Conservation (phyloP, 2,113 vertebrate species). For the Aix galericulata region DNA sequence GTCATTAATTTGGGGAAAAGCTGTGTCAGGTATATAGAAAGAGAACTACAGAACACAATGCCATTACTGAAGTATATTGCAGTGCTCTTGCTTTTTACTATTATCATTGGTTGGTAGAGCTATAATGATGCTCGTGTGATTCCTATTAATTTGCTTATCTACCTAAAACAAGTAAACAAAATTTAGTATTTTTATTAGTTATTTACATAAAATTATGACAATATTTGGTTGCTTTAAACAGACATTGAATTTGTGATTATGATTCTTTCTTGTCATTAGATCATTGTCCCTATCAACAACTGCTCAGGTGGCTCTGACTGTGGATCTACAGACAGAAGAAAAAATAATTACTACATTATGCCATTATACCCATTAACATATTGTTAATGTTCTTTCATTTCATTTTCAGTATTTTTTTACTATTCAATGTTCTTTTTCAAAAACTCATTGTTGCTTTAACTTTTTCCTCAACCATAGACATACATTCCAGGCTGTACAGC, state of each 20-base stretch:
- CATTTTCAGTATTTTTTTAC: background rate
- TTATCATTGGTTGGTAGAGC: background rate
- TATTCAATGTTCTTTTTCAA: background rate
- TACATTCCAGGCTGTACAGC: background rate
- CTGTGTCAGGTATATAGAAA: background rate
- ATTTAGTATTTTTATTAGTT: background rate
- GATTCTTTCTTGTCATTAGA: background rate
- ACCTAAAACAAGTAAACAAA: background rate
- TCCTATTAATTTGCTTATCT: slow-evolving; percentile 13
- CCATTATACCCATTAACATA: background rate
- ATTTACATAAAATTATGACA: background rate
- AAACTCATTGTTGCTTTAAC: background rate
- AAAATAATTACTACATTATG: background rate
- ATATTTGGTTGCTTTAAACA: background rate
- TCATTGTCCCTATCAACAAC: background rate
- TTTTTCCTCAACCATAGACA: background rate
- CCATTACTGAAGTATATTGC: background rate
- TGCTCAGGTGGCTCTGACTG: background rate
- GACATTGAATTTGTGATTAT: background rate
- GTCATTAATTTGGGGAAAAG: slow-evolving; percentile 20
- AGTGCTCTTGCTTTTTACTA: slow-evolving; percentile 3
- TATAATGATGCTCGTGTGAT: background rate
- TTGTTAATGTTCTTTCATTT: background rate
- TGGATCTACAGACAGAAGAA: background rate
- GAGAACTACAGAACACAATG: background rate